These are phyloP conservation scores for Arrhamphus sclerolepis DNA, from an alignment of 2,797 vertebrate species.

Conservation along the genomic window DNA sequence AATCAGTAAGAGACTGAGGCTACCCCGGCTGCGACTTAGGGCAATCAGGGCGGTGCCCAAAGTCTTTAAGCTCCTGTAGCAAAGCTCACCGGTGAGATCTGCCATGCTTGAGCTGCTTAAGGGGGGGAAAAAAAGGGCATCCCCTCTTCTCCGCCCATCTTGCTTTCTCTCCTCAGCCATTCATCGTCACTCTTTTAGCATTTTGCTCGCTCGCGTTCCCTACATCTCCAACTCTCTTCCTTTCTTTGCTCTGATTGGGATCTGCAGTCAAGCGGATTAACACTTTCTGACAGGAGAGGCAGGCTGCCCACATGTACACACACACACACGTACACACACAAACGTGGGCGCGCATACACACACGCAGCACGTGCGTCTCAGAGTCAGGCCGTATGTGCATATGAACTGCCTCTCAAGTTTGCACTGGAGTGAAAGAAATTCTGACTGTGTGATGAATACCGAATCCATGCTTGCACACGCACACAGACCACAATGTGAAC, in stretches of 20 bases:
- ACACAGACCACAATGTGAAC: slow-evolving; percentile 22
- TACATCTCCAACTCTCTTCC: slow-evolving; percentile 60
- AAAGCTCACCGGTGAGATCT: slow-evolving; percentile 31
- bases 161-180: slow-evolving; percentile 36
- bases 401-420: slow-evolving; percentile 69
- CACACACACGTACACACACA: no score
- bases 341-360: no score
- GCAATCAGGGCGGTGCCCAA: slow-evolving; percentile 26
- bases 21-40: slow-evolving; percentile 18
- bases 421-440: slow-evolving; percentile 72
- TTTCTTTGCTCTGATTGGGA: slow-evolving; percentile 80
- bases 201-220: slow-evolving; percentile 47
- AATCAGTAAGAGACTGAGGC: slow-evolving; percentile 11
- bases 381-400: slow-evolving; percentile 62
- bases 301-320: slow-evolving; percentile 66
- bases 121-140: slow-evolving; percentile 52
- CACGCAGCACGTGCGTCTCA: slow-evolving; percentile 64
- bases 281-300: slow-evolving; percentile 81
- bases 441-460: slow-evolving; percentile 49
- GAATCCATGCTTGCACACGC: slow-evolving; percentile 19
- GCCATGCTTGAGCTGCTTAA: slow-evolving; percentile 52
- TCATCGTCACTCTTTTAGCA: slow-evolving; percentile 50
- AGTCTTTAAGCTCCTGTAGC: slow-evolving; percentile 43
- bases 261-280: slow-evolving; percentile 85
- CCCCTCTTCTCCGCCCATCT: slow-evolving; percentile 38